Conservation (phyloP, 2,888 invertebrate genomes). For the Neocrepidodera transversa region DNA sequence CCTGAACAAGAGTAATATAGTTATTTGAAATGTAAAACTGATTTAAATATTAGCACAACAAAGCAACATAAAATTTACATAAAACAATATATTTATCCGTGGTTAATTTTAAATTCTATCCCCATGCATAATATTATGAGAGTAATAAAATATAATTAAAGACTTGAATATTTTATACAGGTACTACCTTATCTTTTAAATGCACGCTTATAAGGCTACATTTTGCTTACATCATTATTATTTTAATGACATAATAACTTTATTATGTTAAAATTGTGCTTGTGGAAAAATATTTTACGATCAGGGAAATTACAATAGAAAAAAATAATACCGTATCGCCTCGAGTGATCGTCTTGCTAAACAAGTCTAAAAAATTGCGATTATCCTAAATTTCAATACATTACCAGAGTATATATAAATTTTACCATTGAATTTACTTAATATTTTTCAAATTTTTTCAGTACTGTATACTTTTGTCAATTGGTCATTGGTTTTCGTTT, state of each 20-base stretch:
- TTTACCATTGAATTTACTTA: too few relatives aligned
- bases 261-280: slow-evolving; percentile 3
- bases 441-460: too few relatives aligned
- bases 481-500: too few relatives aligned
- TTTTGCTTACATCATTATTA: slow-evolving; percentile 19
- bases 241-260: slow-evolving; percentile 21
- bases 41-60: slow-evolving; percentile 16
- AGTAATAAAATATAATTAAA: slow-evolving; percentile 27
- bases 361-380: background rate
- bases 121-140: slow-evolving; percentile 11
- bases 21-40: slow-evolving; percentile 12
- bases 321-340: background rate
- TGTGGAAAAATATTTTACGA: background rate
- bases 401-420: too few relatives aligned
- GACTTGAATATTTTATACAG: slow-evolving; percentile 15
- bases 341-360: background rate
- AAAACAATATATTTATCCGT: slow-evolving; percentile 11
- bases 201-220: slow-evolving; percentile 11
- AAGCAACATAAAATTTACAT: slow-evolving; percentile 17
- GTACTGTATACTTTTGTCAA: too few relatives aligned
- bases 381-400: too few relatives aligned
- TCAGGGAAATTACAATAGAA: background rate
- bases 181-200: slow-evolving; percentile 19
- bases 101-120: slow-evolving; percentile 14
- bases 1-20: slow-evolving; percentile 8